Base-by-base conservation (phyloP, 1,140 invertebrate species). In the Drosophila parabipectinata region DNA sequence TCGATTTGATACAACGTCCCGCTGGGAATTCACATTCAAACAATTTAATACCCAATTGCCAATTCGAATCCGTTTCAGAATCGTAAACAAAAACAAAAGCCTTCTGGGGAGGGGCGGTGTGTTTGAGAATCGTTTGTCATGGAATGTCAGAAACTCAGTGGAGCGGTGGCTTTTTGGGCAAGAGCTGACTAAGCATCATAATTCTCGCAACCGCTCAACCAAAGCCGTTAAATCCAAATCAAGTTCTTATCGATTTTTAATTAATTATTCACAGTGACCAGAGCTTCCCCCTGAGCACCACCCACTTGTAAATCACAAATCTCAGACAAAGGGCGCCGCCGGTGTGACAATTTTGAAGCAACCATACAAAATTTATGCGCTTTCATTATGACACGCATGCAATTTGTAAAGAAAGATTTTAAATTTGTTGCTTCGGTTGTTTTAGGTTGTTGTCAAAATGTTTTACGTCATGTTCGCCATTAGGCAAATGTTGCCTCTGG, bases 191-290 rank as follows among this genome's bases (percentile, higher is more conserved):
- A 85, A 85, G 77, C 81, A 66, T 73, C 77, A 77, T 80, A 80
- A 80, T 66, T 82, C 79, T 74, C 64, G 32, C 4, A 12, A 3
- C 52, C 67, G 79, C 60, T 67, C 63, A 53, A 47, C 63, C 48
- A 66, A 55, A 72, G 79, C 76, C 79, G 80, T 76, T 80, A 84
- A 85, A 84, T 73, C 82, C 81, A 88, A 88, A 87, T 87, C 83
- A 82, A 79, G 81, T 58, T 88, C 83, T 88, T 87, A 87, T 87
- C 83, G 83, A 87, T 88, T 87, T 82, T 87, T 88, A 87, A 87
- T 87, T 87, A 87, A 87, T 87, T 88, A 87, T 87, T 64, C 44
- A 5, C 15, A 14, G 41, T 9, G 14, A 18, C 15, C 41, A 28
- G 26, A n/a, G 18, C 18, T 18, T 21, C 21, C 21, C 21, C 18